phyloP scores from a whole-genome alignment of 2,113 vertebrate genomes.

The pig (Sus scrofa) region T2T-Sscrofa CM000820.6:17342001-17342500 shows the following conservation, averaged over 20 bases:
- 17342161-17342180: neutral
- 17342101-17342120: neutral
- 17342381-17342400: neutral
- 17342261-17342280: conserved; percentile 21
- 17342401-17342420: neutral
- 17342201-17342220: neutral
- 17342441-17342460: neutral
- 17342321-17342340: conserved; percentile 35
- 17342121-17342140: neutral
- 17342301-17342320: neutral
- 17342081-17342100: conserved; percentile 8
- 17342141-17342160: neutral
- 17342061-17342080: neutral
- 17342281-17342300: neutral
- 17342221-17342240: conserved; percentile 1
- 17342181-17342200: neutral
- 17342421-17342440: neutral
- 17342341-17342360: neutral
- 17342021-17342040: conserved; percentile 9
- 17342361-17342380: neutral
- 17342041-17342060: neutral
- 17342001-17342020: neutral
- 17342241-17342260: conserved; percentile 38
- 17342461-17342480: neutral
- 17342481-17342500: neutral